Percentiles rank a stretch among this genome's conserved stretches.
Evolutionary conservation across 2,888 invertebrate genomes (phyloP).

Genomic region (Isoperla grammatica): DNA sequence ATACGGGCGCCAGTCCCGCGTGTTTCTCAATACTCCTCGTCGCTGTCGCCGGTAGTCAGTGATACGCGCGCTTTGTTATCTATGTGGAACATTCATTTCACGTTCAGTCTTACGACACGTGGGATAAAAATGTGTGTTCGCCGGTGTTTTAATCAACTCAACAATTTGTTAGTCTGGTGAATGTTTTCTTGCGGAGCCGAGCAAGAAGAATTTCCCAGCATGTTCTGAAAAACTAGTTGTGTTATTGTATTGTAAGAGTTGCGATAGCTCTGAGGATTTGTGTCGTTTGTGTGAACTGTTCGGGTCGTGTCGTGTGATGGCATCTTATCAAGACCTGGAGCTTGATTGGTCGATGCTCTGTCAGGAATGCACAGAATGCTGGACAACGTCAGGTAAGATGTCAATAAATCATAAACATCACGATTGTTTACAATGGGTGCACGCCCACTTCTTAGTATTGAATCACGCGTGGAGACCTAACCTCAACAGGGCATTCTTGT

Average conservation of each 20-base stretch:
- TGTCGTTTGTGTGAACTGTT: too few relatives aligned
- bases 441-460: too few relatives aligned
- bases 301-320: slow-evolving; percentile 46
- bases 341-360: slow-evolving; percentile 60
- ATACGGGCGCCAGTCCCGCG: neutral
- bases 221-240: neutral
- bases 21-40: neutral
- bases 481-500: too few relatives aligned
- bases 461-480: too few relatives aligned
- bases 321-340: slow-evolving; percentile 58
- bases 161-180: neutral
- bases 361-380: slow-evolving; percentile 56
- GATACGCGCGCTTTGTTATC: too few relatives aligned
- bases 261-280: too few relatives aligned
- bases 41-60: neutral
- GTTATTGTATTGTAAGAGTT: neutral
- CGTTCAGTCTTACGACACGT: too few relatives aligned
- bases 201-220: slow-evolving; percentile 1
- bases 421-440: too few relatives aligned
- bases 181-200: too few relatives aligned
- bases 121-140: neutral
- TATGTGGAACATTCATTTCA: too few relatives aligned
- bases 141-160: neutral
- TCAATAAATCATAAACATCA: neutral
- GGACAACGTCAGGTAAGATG: slow-evolving; percentile 57